Percentiles rank a stretch among this genome's conserved stretches.
phyloP scores from a whole-genome alignment of 1,140 invertebrate genomes.

The Helicoverpa armigera region DNA sequence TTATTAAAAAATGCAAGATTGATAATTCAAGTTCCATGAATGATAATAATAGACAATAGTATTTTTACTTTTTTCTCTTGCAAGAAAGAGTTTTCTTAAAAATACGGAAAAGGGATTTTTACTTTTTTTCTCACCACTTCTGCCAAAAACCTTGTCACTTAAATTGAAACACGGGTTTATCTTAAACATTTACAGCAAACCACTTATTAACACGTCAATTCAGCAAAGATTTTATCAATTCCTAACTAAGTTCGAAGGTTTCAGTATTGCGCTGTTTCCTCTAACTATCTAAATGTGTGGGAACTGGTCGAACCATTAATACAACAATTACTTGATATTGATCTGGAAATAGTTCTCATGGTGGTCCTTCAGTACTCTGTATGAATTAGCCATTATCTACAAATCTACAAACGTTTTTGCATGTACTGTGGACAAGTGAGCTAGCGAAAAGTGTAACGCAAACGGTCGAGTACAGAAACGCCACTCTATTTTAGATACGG shows the following conservation, averaged over 20 bases:
- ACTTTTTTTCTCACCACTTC: too few relatives aligned
- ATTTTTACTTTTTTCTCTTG: too few relatives aligned
- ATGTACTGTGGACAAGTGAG: neutral
- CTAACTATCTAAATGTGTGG: slow-evolving; percentile 5
- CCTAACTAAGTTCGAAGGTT: slow-evolving; percentile 9
- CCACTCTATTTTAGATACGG: too few relatives aligned
- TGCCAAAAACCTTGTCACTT: too few relatives aligned
- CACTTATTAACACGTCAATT: neutral
- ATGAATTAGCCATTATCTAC: slow-evolving; percentile 23
- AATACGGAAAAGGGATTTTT: too few relatives aligned
- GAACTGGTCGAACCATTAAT: slow-evolving; percentile 3
- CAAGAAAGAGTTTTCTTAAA: too few relatives aligned
- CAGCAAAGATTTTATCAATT: slow-evolving; percentile 3
- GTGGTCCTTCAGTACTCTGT: slow-evolving; percentile 16
- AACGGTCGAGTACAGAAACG: too few relatives aligned
- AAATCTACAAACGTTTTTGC: slow-evolving; percentile 18
- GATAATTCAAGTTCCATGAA: too few relatives aligned
- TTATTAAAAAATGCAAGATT: too few relatives aligned
- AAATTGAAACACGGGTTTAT: too few relatives aligned
- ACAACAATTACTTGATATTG: slow-evolving; percentile 36
- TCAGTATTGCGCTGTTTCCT: neutral
- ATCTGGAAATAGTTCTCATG: slow-evolving; percentile 33
- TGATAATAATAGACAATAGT: too few relatives aligned
- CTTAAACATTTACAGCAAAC: neutral
- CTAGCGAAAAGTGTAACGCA: too few relatives aligned